Evolutionary conservation across 2,113 vertebrate genomes (phyloP).

Genomic region (Rhinoderma darwinii): DNA sequence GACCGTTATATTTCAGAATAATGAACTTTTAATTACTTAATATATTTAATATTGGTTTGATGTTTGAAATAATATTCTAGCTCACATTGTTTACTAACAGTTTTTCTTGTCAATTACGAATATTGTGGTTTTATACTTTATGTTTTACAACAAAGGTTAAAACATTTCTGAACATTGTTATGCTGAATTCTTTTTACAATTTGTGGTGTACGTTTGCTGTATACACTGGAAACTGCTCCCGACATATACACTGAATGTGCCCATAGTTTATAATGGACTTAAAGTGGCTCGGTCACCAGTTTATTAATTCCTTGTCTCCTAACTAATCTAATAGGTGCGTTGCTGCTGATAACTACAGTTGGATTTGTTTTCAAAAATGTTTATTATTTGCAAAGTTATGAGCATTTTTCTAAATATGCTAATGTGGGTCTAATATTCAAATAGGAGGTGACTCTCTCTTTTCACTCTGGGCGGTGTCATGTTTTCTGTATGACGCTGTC

Average conservation of each 20-base stretch:
- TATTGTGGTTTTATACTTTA: neutral
- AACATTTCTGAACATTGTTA: neutral
- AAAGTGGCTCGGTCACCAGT: too few relatives aligned
- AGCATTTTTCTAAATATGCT: too few relatives aligned
- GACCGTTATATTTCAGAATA: neutral
- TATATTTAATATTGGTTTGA: neutral
- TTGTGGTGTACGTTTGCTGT: neutral
- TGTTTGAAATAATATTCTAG: neutral
- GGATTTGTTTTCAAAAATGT: too few relatives aligned
- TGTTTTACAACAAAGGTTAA: neutral
- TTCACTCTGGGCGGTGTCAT: too few relatives aligned
- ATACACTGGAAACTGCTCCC: neutral
- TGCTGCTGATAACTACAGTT: too few relatives aligned
- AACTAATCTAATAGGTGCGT: too few relatives aligned
- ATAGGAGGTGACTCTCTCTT: too few relatives aligned
- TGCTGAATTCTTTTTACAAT: neutral
- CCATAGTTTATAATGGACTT: too few relatives aligned
- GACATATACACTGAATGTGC: neutral
- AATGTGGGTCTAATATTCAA: too few relatives aligned
- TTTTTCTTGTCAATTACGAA: neutral
- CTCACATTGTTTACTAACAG: neutral
- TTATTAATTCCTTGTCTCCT: too few relatives aligned
- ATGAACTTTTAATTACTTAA: neutral
- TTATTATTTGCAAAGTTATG: too few relatives aligned
- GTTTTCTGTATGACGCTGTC: too few relatives aligned